Conservation (phyloP, 1,140 invertebrate species). For the Drosophila ironensis region DNA sequence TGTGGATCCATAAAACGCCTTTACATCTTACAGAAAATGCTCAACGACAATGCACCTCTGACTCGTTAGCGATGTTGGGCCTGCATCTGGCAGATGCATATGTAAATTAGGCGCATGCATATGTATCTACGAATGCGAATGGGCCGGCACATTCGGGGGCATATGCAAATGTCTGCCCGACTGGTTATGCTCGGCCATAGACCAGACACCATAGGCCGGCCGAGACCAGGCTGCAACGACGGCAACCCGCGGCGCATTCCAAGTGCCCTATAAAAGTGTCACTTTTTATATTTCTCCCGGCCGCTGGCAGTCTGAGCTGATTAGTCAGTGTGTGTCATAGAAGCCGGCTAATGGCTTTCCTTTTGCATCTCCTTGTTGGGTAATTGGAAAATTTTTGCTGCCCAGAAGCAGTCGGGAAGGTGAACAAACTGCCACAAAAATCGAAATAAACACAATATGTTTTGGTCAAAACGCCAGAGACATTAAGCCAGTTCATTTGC, state of each 20-base stretch:
- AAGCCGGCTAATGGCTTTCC: slow-evolving; percentile 30
- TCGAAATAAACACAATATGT: slow-evolving; percentile 17
- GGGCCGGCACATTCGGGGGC: slow-evolving; percentile 1
- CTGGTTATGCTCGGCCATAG: slow-evolving; percentile 53
- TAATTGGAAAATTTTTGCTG: slow-evolving; percentile 6
- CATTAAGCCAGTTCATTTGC: slow-evolving; percentile 40
- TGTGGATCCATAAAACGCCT: slow-evolving; percentile 54
- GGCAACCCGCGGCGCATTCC: slow-evolving; percentile 60
- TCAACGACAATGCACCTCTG: slow-evolving; percentile 27
- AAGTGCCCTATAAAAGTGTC: slow-evolving; percentile 76
- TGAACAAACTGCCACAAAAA: slow-evolving; percentile 52
- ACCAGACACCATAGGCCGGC: neutral
- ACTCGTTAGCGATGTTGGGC: slow-evolving; percentile 20
- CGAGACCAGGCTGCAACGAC: neutral
- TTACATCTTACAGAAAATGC: slow-evolving; percentile 27
- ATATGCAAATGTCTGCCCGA: slow-evolving; percentile 41
- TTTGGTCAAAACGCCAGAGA: slow-evolving; percentile 33
- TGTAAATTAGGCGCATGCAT: slow-evolving; percentile 26
- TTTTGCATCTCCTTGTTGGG: slow-evolving; percentile 3
- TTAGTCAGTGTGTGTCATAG: slow-evolving; percentile 41
- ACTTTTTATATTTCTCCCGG: slow-evolving; percentile 60
- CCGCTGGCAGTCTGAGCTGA: slow-evolving; percentile 25
- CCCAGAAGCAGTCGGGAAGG: slow-evolving; percentile 26
- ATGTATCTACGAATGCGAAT: slow-evolving; percentile 19
- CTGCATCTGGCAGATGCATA: slow-evolving; percentile 54